phyloP scores from a whole-genome alignment of 2,113 vertebrate genomes.

The Scalopus aquaticus region DNA sequence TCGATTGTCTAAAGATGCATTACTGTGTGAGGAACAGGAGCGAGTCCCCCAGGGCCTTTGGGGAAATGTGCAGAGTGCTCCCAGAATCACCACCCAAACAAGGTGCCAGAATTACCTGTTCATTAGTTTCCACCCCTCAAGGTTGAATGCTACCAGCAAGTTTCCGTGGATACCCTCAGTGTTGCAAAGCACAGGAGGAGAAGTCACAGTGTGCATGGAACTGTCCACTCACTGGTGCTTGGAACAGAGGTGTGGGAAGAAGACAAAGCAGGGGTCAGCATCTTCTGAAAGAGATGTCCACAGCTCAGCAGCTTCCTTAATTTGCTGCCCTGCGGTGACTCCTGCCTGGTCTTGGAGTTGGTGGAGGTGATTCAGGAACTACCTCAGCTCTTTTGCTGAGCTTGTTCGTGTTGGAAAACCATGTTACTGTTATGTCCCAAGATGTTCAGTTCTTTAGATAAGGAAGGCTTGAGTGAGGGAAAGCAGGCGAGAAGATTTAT shows the following conservation, averaged over 20 bases:
- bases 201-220: neutral
- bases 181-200: neutral
- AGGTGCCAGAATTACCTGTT: neutral
- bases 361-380: neutral
- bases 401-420: constrained; percentile 28
- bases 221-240: neutral
- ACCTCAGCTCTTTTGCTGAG: neutral
- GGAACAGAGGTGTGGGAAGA: neutral
- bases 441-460: constrained; percentile 43
- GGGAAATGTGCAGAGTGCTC: neutral
- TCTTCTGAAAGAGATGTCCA: neutral
- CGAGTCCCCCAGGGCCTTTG: neutral
- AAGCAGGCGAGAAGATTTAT: neutral
- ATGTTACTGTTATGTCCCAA: neutral
- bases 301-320: neutral
- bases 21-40: neutral
- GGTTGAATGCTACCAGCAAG: neutral
- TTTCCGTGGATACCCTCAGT: neutral
- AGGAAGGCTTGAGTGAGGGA: neutral
- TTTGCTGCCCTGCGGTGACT: neutral
- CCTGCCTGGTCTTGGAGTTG: neutral
- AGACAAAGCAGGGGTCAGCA: neutral
- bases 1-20: neutral
- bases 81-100: neutral
- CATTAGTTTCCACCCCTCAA: neutral